Evolutionary conservation across 2,797 vertebrate genomes (phyloP).

Genomic region (Acanthornis magna): DNA sequence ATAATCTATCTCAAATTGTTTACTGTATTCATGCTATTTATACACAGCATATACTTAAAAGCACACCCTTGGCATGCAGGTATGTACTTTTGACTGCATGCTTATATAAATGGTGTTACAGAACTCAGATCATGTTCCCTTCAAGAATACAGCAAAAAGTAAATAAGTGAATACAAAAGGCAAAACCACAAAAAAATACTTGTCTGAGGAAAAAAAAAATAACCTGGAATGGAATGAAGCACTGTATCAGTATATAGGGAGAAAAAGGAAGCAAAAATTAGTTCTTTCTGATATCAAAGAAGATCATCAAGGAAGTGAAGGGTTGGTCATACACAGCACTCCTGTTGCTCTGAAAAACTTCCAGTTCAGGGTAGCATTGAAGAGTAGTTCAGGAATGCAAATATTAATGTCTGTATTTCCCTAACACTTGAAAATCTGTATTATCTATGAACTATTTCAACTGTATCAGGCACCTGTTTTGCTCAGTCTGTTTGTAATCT

Average conservation of each 20-base stretch:
- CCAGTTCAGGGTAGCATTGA: neutral
- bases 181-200: neutral
- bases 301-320: neutral
- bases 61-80: neutral
- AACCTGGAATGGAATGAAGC: constrained; percentile 14
- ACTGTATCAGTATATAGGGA: neutral
- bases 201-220: neutral
- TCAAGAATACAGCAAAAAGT: neutral
- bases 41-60: neutral
- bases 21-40: neutral
- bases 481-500: neutral
- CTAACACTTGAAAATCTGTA: neutral
- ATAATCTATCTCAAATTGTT: neutral
- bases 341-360: neutral
- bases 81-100: neutral
- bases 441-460: neutral
- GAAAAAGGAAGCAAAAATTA: neutral
- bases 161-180: constrained; percentile 25
- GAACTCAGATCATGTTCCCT: neutral
- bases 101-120: neutral
- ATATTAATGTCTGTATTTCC: neutral
- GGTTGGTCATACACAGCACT: neutral
- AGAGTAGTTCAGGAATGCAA: neutral
- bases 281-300: neutral
- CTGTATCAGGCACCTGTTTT: neutral